These are phyloP conservation scores for Polypedilum pembai DNA, from an alignment of 1,140 invertebrate species.

Conservation along the genomic window DNA sequence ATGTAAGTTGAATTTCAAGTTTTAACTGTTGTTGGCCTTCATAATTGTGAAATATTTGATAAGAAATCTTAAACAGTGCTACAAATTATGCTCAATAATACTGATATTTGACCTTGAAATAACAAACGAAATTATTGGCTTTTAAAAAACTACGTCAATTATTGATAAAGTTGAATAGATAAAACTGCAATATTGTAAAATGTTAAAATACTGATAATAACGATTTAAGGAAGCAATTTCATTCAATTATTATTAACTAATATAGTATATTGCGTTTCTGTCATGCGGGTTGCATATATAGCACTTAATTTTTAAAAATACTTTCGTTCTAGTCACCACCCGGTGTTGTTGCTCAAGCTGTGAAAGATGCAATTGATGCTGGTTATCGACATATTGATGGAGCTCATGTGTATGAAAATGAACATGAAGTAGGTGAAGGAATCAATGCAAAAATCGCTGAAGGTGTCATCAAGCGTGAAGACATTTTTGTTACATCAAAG, in stretches of 20 bases:
- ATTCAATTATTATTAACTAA: too few species aligned
- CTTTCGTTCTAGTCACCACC: conserved; percentile 49
- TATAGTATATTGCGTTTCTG: not conserved
- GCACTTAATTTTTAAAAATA: not conserved
- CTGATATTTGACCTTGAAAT: too few species aligned
- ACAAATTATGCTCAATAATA: too few species aligned
- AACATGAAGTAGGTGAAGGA: conserved; percentile 63
- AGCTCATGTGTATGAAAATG: conserved; percentile 69
- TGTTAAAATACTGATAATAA: too few species aligned
- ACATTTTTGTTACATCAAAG: conserved; percentile 65
- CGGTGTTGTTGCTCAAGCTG: conserved; percentile 63
- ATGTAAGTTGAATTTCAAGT: not conserved
- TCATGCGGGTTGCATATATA: not conserved
- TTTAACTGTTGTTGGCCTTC: too few species aligned
- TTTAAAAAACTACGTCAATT: too few species aligned
- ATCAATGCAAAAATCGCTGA: conserved; percentile 56
- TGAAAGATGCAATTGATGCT: conserved; percentile 64
- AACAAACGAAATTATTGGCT: too few species aligned
- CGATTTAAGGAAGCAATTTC: too few species aligned
- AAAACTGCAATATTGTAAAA: too few species aligned
- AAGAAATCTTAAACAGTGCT: too few species aligned
- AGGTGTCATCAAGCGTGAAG: conserved; percentile 59
- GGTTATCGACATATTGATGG: conserved; percentile 81
- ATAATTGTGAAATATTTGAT: too few species aligned
- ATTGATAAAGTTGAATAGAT: too few species aligned